Evolutionary conservation across 2,888 invertebrate species (phyloP).

Genomic region (Lasioglossum pauxillum): DNA sequence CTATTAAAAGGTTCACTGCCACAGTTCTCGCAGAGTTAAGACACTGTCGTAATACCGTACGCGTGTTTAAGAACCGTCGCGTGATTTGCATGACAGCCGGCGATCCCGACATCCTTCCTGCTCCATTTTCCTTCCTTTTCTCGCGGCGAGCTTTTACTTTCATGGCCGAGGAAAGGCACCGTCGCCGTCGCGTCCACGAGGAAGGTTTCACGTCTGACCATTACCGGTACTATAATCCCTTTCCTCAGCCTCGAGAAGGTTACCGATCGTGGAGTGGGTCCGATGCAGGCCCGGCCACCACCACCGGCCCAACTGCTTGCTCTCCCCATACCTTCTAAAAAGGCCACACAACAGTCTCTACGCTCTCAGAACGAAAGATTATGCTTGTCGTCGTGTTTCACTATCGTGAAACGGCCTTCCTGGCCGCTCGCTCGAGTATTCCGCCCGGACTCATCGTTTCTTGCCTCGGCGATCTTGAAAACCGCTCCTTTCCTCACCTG

Average conservation of each 20-base stretch:
- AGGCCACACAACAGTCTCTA: background rate
- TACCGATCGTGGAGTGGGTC: slow-evolving; percentile 7
- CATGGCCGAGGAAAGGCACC: slow-evolving; percentile 71
- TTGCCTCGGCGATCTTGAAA: slow-evolving; percentile 34
- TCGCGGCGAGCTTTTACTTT: slow-evolving; percentile 69
- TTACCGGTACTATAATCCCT: slow-evolving; percentile 62
- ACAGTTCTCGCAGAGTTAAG: background rate
- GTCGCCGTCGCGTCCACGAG: slow-evolving; percentile 51
- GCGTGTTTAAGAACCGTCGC: slow-evolving; percentile 7
- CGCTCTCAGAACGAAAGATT: background rate
- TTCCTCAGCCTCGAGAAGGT: slow-evolving; percentile 69
- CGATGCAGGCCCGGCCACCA: background rate
- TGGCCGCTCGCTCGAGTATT: slow-evolving; percentile 14
- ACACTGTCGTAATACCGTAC: background rate
- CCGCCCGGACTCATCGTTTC: slow-evolving; percentile 19
- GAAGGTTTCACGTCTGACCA: slow-evolving; percentile 70
- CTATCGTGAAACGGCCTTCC: slow-evolving; percentile 1
- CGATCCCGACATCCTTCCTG: slow-evolving; percentile 57
- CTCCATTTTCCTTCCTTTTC: slow-evolving; percentile 65
- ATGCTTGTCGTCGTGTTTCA: background rate
- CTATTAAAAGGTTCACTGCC: background rate
- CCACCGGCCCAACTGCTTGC: slow-evolving; percentile 14
- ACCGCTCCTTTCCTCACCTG: background rate
- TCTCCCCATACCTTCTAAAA: background rate
- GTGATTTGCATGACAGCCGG: slow-evolving; percentile 1